phyloP scores from a whole-genome alignment of 1,140 invertebrate genomes.

The Sycophaga agraensis region DNA sequence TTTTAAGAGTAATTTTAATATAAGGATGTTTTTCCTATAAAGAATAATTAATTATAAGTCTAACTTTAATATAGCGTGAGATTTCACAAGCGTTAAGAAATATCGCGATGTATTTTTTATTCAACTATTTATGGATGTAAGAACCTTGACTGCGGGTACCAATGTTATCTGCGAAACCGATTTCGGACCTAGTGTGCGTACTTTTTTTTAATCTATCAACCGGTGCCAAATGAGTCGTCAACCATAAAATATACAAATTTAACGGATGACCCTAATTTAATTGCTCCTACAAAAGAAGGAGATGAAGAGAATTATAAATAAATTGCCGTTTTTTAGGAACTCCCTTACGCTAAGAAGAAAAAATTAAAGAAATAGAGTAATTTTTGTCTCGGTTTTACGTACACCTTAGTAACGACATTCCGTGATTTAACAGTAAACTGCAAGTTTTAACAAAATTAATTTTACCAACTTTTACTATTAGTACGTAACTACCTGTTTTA shows the following conservation, averaged over 20 bases:
- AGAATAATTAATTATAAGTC: conserved; percentile 10
- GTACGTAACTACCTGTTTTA: neutral
- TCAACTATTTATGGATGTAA: conserved; percentile 7
- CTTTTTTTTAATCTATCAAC: conserved; percentile 13
- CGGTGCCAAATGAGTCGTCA: conserved; percentile 25
- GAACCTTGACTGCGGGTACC: conserved; percentile 12
- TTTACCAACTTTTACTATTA: neutral
- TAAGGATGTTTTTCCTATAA: conserved; percentile 2
- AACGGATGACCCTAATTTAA: neutral
- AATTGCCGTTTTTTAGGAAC: neutral
- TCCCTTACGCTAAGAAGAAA: neutral
- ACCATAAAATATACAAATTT: neutral
- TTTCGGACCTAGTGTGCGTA: conserved; percentile 13
- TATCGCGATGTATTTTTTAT: conserved; percentile 14
- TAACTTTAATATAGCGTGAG: neutral
- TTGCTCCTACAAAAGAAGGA: neutral
- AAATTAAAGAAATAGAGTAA: neutral
- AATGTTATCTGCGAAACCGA: conserved; percentile 7
- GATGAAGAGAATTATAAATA: neutral
- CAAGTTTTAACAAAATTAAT: neutral
- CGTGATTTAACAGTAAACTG: too few relatives aligned
- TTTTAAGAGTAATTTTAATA: conserved; percentile 12
- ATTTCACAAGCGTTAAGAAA: neutral
- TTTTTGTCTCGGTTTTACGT: conserved; percentile 6
- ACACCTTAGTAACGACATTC: too few relatives aligned